A percentile compares a stretch with the other conserved stretches of the same genome.
Conservation (phyloP, 2,888 invertebrate genomes). For the Phyllotreta cruciferae region DNA sequence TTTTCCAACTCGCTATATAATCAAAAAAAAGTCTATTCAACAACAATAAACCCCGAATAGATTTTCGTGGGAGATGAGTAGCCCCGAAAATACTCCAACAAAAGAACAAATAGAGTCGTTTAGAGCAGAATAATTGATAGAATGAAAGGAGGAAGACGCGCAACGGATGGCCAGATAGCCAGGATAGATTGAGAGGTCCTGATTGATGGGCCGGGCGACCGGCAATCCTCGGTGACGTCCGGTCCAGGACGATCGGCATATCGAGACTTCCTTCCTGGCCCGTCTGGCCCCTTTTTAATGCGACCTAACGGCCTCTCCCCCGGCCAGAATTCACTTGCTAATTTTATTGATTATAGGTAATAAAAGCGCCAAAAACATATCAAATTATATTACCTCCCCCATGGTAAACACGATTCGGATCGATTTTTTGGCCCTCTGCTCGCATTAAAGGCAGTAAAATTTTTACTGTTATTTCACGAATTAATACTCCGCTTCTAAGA, state of each 20-base stretch:
- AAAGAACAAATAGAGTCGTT: not conserved
- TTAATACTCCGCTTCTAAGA: conserved; percentile 15
- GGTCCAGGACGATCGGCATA: conserved; percentile 58
- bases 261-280: conserved; percentile 60
- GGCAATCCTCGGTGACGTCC: conserved; percentile 56
- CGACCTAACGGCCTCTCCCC: conserved; percentile 51
- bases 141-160: conserved; percentile 18
- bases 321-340: conserved; percentile 48
- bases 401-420: conserved; percentile 42
- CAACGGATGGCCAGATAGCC: conserved; percentile 3
- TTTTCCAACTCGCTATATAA: too few species aligned
- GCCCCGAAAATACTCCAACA: not conserved
- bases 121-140: conserved; percentile 24
- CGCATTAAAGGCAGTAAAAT: conserved; percentile 41
- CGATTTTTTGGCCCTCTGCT: conserved; percentile 36
- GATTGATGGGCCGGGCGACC: conserved; percentile 59
- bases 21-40: too few species aligned
- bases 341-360: conserved; percentile 48
- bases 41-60: too few species aligned
- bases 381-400: conserved; percentile 35
- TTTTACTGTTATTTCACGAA: conserved; percentile 39
- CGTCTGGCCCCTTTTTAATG: conserved; percentile 50
- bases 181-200: conserved; percentile 53
- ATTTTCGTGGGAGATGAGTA: too few species aligned
- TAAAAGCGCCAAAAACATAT: conserved; percentile 36